phyloP scores from a whole-genome alignment of 1,140 invertebrate genomes.

The Papilio glaucus region DNA sequence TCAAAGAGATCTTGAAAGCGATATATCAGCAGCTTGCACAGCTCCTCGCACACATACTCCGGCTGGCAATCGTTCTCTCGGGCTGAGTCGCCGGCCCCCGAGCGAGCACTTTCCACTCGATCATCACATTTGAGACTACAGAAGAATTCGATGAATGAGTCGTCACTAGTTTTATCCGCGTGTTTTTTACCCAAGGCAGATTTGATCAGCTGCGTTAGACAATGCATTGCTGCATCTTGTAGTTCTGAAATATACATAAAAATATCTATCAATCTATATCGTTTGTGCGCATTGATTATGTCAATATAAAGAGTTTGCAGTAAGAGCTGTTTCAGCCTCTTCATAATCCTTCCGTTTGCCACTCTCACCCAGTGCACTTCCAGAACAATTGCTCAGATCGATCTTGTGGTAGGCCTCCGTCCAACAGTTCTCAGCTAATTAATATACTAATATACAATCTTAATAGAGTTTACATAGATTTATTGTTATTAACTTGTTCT shows the following conservation, averaged over 20 bases:
- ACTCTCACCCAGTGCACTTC: no score
- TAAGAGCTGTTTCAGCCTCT: no score
- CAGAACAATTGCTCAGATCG: no score
- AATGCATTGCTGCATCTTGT: slow-evolving; percentile 60
- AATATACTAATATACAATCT: no score
- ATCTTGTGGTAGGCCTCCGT: no score
- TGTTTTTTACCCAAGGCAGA: slow-evolving; percentile 53
- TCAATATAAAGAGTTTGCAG: no score
- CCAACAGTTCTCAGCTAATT: no score
- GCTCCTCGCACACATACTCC: slow-evolving; percentile 65
- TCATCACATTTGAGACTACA: slow-evolving; percentile 56
- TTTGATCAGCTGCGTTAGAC: slow-evolving; percentile 57
- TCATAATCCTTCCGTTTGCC: no score
- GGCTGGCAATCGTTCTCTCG: slow-evolving; percentile 59
- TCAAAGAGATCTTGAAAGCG: slow-evolving; percentile 55
- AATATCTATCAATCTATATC: neutral
- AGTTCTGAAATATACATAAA: slow-evolving; percentile 57
- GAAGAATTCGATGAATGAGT: slow-evolving; percentile 52
- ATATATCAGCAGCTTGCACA: slow-evolving; percentile 61
- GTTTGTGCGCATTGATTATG: no score
- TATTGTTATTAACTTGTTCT: no score
- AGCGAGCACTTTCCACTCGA: slow-evolving; percentile 25
- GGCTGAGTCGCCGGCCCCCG: slow-evolving; percentile 49
- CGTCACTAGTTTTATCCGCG: slow-evolving; percentile 52
- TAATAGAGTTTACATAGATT: no score